Evolutionary conservation across 2,888 invertebrate genomes (phyloP).

Genomic region (Ornithoptera priamus): DNA sequence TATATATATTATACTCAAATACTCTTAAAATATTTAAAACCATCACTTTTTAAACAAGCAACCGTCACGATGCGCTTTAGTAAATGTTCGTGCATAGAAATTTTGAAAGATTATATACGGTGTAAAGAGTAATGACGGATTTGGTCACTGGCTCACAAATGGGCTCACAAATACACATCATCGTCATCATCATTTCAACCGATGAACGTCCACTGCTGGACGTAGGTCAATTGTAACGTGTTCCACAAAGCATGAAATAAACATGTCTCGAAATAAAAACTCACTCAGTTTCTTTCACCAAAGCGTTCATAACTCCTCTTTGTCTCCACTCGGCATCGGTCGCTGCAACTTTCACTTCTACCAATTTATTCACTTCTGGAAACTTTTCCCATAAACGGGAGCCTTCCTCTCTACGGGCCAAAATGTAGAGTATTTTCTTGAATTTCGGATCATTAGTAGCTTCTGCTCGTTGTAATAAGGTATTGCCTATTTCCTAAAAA

Average conservation of each 20-base stretch:
- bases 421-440: conserved; percentile 81
- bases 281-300: conserved; percentile 83
- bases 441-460: conserved; percentile 82
- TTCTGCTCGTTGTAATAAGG: conserved; percentile 65
- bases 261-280: conserved; percentile 34
- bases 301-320: conserved; percentile 82
- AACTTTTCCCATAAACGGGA: conserved; percentile 80
- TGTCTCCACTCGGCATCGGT: conserved; percentile 84
- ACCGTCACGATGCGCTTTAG: too few relatives aligned
- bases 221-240: too few relatives aligned
- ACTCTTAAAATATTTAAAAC: not conserved
- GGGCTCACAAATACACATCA: too few relatives aligned
- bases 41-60: not conserved
- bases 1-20: not conserved
- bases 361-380: conserved; percentile 73
- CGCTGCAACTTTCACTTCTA: conserved; percentile 84
- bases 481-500: conserved; percentile 55
- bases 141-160: too few relatives aligned
- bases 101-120: too few relatives aligned
- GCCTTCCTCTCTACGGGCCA: conserved; percentile 78
- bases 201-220: too few relatives aligned
- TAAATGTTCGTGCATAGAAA: too few relatives aligned
- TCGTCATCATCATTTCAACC: too few relatives aligned
- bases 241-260: too few relatives aligned
- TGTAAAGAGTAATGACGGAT: too few relatives aligned